Conservation (phyloP, 2,113 vertebrate species). For the Typhlomys cinereus region DNA sequence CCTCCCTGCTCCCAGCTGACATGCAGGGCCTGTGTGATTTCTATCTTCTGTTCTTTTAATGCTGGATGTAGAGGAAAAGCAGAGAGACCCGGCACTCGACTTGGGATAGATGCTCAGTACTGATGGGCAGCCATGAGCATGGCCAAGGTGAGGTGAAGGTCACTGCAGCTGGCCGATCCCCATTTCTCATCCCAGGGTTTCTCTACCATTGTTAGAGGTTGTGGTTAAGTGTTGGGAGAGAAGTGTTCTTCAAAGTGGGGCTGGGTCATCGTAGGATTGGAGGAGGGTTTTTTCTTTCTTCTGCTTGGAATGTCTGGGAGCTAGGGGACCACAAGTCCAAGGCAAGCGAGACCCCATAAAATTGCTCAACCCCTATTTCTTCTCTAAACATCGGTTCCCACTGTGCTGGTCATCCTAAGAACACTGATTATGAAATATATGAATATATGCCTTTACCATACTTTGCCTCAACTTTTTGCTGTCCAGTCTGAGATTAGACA, state of each 20-base stretch:
- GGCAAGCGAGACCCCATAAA: background rate
- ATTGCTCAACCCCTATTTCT: background rate
- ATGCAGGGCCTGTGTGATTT: background rate
- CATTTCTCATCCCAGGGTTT: background rate
- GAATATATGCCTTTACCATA: background rate
- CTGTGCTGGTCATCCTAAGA: background rate
- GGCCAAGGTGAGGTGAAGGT: constrained; percentile 31
- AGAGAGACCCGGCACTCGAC: background rate
- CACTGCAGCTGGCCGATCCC: background rate
- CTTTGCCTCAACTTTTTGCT: background rate
- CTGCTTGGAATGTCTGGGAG: constrained; percentile 2
- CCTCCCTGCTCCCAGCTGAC: background rate
- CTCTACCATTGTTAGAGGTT: background rate
- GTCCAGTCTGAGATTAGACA: background rate
- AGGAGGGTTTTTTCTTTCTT: background rate
- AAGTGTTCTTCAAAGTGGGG: no score
- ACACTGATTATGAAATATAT: background rate
- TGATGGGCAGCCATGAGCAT: background rate
- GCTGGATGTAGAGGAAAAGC: background rate
- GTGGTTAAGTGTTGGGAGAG: background rate
- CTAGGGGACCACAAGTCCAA: background rate
- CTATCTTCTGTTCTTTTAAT: background rate
- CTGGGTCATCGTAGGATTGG: background rate
- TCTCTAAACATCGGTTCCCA: background rate
- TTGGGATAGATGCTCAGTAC: background rate